A percentile compares a stretch with the other conserved stretches of the same genome.
These are phyloP conservation scores for Nomada fucata DNA, from an alignment of 2,888 invertebrate genomes.

Conservation along the genomic window DNA sequence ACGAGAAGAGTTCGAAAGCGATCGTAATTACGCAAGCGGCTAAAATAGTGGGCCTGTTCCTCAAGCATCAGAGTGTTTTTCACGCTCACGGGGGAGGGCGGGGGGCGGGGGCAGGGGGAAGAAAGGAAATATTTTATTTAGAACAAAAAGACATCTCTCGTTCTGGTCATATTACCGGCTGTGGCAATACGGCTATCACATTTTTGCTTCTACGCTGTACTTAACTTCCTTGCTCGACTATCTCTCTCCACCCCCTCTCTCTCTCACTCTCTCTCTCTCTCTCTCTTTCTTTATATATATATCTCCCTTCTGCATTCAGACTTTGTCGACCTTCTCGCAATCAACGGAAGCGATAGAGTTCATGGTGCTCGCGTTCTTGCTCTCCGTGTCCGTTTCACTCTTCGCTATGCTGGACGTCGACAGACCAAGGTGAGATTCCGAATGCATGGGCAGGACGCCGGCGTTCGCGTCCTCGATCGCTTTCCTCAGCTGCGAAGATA, in stretches of 20 bases:
- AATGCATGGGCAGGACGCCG: conserved; percentile 86
- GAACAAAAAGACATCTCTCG: conserved; percentile 56
- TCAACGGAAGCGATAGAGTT: conserved; percentile 74
- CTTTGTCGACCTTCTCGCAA: conserved; percentile 76
- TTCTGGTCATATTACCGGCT: conserved; percentile 71
- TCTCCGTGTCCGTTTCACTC: conserved; percentile 74
- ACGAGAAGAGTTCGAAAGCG: conserved; percentile 64
- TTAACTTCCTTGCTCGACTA: conserved; percentile 31
- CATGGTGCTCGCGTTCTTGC: conserved; percentile 70
- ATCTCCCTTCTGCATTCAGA: conserved; percentile 62
- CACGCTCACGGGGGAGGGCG: conserved; percentile 21
- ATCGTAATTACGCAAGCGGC: conserved; percentile 18
- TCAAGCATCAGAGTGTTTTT: conserved; percentile 1
- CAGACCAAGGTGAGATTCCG: conserved; percentile 71
- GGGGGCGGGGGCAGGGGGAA: background rate
- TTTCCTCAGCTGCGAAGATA: conserved; percentile 88
- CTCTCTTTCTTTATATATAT: too few relatives aligned
- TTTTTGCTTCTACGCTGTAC: conserved; percentile 70
- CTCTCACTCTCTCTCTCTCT: conserved; percentile 49
- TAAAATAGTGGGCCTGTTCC: conserved; percentile 20
- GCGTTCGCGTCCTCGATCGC: conserved; percentile 96
- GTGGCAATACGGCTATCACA: conserved; percentile 81
- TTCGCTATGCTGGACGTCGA: conserved; percentile 77
- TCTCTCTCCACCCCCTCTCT: background rate
- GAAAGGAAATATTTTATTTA: conserved; percentile 11